A percentile compares a stretch with the other conserved stretches of the same genome.
These are phyloP conservation scores for Thalpophila matura DNA, from an alignment of 2,888 invertebrate species.

Conservation along the genomic window DNA sequence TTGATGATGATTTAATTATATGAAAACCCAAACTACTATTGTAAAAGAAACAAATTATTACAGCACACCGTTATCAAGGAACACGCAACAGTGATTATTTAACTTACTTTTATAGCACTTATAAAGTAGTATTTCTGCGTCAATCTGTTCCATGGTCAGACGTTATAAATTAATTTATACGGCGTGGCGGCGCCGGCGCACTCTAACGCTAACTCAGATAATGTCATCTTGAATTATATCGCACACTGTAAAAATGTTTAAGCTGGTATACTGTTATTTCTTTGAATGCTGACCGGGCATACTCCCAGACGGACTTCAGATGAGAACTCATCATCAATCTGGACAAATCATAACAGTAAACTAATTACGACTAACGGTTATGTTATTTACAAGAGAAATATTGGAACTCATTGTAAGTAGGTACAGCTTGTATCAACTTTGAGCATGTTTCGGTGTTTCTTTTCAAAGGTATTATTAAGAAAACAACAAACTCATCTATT, in stretches of 20 bases:
- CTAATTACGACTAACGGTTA: conserved; percentile 2
- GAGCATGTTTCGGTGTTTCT: no score
- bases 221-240: conserved; percentile 57
- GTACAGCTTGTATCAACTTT: no score
- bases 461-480: no score
- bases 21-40: no score
- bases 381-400: no score
- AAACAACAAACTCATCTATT: no score
- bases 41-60: no score
- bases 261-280: conserved; percentile 47
- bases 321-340: conserved; percentile 17
- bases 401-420: no score
- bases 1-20: no score
- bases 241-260: conserved; percentile 52
- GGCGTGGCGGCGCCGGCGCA: conserved; percentile 50
- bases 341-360: conserved; percentile 13
- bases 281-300: conserved; percentile 23
- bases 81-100: no score
- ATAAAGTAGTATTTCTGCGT: conserved; percentile 8
- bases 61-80: no score
- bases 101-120: no score
- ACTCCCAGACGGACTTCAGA: not conserved
- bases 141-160: conserved; percentile 9
- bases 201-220: conserved; percentile 55
- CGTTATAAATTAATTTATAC: conserved; percentile 61